Percentiles rank a stretch among this genome's conserved stretches.
These are phyloP conservation scores for Phalacrocorax brasilianus DNA, from an alignment of 2,113 vertebrate species.

Conservation along the genomic window DNA sequence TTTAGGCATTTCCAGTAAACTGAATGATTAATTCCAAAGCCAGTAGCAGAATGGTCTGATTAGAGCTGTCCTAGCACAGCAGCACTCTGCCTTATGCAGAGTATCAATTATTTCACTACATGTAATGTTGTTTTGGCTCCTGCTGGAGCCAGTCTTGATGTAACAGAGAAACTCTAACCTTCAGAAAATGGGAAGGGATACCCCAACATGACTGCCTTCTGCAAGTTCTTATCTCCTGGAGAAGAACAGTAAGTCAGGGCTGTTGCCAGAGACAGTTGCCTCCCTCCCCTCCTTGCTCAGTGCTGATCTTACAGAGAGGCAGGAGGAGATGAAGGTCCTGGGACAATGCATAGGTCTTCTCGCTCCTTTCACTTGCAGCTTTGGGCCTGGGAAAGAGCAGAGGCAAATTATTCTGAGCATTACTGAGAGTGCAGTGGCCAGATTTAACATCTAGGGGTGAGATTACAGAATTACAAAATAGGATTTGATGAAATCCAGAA, in stretches of 20 bases:
- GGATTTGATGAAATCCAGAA: background rate
- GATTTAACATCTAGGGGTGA: background rate
- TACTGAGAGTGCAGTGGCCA: accelerated
- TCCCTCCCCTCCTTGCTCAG: background rate
- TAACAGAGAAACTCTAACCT: background rate
- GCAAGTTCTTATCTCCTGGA: background rate
- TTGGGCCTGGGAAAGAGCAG: background rate
- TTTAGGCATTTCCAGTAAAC: background rate
- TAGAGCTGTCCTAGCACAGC: background rate
- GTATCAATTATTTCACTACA: background rate
- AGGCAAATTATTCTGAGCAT: background rate
- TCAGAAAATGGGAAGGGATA: background rate
- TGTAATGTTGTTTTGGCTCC: background rate
- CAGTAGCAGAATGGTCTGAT: background rate
- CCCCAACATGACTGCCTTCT: background rate
- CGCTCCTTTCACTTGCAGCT: background rate
- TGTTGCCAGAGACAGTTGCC: background rate
- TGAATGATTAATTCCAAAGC: background rate
- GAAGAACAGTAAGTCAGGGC: background rate
- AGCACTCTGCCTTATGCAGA: background rate
- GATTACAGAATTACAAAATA: background rate
- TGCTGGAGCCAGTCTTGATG: background rate
- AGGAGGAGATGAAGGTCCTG: background rate
- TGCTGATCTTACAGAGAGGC: background rate
- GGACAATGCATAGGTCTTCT: background rate